A percentile compares a stretch with the other conserved stretches of the same genome.
phyloP scores from a whole-genome alignment of 2,888 invertebrate species.

The Eutolmus rufibarbis region DNA sequence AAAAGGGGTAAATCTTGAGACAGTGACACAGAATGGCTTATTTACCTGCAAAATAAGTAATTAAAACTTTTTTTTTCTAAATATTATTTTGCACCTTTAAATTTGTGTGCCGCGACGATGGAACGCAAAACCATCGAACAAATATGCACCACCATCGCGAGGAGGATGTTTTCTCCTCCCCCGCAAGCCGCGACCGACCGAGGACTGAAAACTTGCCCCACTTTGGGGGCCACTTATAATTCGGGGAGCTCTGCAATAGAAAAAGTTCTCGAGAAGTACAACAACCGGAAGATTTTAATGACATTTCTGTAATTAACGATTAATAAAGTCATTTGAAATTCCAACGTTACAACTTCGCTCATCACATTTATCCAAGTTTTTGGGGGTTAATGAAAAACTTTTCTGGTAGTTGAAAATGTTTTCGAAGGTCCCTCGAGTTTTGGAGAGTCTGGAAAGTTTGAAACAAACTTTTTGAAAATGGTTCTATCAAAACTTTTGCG shows the following conservation, averaged over 20 bases:
- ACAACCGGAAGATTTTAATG: conserved; percentile 38
- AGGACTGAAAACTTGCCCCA: conserved; percentile 1
- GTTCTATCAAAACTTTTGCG: conserved; percentile 50
- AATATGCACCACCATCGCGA: background rate
- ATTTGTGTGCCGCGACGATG: background rate
- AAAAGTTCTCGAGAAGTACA: conserved; percentile 31
- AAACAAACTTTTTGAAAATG: conserved; percentile 49
- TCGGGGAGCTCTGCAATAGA: conserved; percentile 2
- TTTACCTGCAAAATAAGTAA: background rate
- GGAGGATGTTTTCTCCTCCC: background rate
- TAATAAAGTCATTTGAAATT: conserved; percentile 41
- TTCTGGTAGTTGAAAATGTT: conserved; percentile 44
- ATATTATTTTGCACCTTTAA: background rate
- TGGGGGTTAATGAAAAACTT: conserved; percentile 46
- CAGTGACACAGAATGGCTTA: background rate
- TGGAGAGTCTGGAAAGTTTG: conserved; percentile 48
- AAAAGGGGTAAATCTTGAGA: background rate
- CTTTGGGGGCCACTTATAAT: conserved; percentile 26
- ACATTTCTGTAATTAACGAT: conserved; percentile 41
- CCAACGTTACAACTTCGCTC: conserved; percentile 45
- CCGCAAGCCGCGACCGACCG: background rate
- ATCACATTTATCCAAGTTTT: conserved; percentile 47
- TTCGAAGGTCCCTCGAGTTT: conserved; percentile 43
- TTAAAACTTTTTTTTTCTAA: background rate
- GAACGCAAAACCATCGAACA: background rate